Conservation (phyloP, 2,797 vertebrate genomes). For the Acridotheres tristis region DNA sequence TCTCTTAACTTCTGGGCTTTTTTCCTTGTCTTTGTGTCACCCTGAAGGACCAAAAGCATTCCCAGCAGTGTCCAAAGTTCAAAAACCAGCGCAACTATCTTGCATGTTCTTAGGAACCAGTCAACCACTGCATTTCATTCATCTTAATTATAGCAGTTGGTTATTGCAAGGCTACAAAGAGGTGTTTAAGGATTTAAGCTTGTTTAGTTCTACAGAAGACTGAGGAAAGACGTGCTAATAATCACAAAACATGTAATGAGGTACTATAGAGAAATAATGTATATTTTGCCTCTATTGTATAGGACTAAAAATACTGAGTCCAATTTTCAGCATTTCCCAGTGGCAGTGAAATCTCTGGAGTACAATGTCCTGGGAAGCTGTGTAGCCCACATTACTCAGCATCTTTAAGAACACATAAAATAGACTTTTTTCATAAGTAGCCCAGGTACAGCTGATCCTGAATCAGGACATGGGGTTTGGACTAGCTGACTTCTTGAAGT, state of each 20-base stretch:
- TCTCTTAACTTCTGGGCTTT: not conserved
- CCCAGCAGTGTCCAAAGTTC: not conserved
- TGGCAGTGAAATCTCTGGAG: not conserved
- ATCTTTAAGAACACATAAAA: accelerated
- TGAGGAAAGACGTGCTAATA: not conserved
- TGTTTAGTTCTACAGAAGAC: not conserved
- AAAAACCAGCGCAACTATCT: not conserved
- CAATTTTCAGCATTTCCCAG: not conserved
- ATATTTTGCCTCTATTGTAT: not conserved
- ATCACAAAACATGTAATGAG: not conserved
- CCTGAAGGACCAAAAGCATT: not conserved
- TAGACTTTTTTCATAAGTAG: not conserved
- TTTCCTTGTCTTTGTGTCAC: not conserved
- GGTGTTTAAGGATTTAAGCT: not conserved
- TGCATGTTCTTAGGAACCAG: not conserved
- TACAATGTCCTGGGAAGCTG: not conserved
- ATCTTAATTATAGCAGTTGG: not conserved
- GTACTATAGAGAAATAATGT: not conserved
- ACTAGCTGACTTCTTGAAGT: not conserved
- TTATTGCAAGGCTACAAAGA: not conserved
- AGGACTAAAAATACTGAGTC: not conserved
- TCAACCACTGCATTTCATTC: not conserved
- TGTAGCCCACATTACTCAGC: not conserved
- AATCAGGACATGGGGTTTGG: not conserved
- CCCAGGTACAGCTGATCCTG: not conserved